Evolutionary conservation across 2,888 invertebrate genomes (phyloP).

Genomic region (Pammene fasciana): DNA sequence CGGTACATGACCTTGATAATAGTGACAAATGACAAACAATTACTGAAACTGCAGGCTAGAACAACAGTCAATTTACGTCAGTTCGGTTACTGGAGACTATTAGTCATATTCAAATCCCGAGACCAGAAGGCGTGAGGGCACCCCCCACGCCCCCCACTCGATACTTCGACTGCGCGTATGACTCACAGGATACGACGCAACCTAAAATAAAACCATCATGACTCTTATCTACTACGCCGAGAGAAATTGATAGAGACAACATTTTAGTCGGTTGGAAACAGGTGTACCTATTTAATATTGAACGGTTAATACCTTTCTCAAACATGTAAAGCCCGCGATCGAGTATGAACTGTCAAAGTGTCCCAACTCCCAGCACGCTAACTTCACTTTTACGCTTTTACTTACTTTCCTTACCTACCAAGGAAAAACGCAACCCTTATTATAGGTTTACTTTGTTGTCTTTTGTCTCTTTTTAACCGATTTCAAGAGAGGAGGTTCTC

Average conservation of each 20-base stretch:
- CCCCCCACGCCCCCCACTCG: constrained; percentile 46
- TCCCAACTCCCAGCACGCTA: too few relatives aligned
- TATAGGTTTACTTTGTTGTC: too few relatives aligned
- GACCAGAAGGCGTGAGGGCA: constrained; percentile 45
- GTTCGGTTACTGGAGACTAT: constrained; percentile 41
- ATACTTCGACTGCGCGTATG: constrained; percentile 22
- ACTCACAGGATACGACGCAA: constrained; percentile 29
- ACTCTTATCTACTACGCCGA: background rate
- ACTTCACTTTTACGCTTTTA: too few relatives aligned
- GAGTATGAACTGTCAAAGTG: too few relatives aligned
- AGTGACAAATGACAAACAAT: background rate
- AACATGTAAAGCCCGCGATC: too few relatives aligned
- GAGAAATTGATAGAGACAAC: background rate
- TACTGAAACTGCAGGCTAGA: constrained; percentile 9
- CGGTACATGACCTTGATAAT: constrained; percentile 7
- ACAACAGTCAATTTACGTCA: constrained; percentile 43
- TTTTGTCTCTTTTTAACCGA: too few relatives aligned
- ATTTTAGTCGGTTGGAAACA: background rate
- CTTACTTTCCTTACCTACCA: too few relatives aligned
- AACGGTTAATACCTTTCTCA: too few relatives aligned
- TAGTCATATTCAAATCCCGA: constrained; percentile 51
- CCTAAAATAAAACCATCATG: background rate
- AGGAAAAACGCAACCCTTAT: too few relatives aligned
- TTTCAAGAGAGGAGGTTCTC: too few relatives aligned
- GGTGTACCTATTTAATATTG: too few relatives aligned